These are phyloP conservation scores for Eupithecia exiguata DNA, from an alignment of 2,888 invertebrate genomes.

Conservation along the genomic window DNA sequence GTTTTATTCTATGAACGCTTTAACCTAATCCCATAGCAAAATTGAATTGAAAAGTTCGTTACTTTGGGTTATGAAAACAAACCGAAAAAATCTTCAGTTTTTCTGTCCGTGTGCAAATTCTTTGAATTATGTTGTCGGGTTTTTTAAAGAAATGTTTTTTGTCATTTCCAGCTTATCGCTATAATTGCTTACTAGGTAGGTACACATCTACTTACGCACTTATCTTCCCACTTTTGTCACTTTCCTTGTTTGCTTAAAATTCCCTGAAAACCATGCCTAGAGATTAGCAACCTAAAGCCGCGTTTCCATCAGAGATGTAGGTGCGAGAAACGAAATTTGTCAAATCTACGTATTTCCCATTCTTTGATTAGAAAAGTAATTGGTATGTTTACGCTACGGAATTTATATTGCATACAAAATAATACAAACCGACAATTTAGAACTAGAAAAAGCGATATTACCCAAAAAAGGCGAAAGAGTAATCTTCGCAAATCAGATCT, in stretches of 20 bases:
- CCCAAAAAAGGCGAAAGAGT: too few relatives aligned
- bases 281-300: not conserved
- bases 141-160: not conserved
- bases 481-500: not conserved
- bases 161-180: not conserved
- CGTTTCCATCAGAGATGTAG: not conserved
- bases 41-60: too few relatives aligned
- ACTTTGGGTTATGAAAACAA: not conserved
- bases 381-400: not conserved
- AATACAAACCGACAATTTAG: not conserved
- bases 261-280: not conserved
- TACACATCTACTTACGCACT: not conserved
- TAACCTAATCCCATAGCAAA: not conserved
- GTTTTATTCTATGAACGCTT: too few relatives aligned
- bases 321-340: not conserved
- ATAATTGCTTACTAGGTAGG: not conserved
- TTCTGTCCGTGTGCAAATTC: not conserved
- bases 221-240: not conserved
- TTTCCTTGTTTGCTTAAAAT: not conserved
- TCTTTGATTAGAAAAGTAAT: not conserved
- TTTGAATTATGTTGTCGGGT: not conserved
- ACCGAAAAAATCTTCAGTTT: not conserved
- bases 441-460: not conserved
- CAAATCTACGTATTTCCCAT: not conserved
- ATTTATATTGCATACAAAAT: not conserved